Conservation (phyloP, 2,888 invertebrate genomes). For the Macroteleia sp. region DNA sequence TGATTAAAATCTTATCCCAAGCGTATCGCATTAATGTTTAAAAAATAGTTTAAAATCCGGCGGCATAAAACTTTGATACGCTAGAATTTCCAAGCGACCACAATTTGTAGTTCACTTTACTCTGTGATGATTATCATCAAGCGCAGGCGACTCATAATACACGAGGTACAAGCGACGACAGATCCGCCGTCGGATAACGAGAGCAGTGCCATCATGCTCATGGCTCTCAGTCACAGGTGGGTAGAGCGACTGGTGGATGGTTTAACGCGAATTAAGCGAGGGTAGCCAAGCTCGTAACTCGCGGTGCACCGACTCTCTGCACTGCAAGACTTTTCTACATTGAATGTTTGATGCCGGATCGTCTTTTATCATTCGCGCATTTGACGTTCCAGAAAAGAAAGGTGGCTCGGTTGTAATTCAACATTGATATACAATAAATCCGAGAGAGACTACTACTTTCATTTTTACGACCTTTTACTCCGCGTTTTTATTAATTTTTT, state of each 20-base stretch:
- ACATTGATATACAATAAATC: no score
- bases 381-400: neutral
- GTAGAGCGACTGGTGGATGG: conserved; percentile 53
- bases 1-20: conserved; percentile 52
- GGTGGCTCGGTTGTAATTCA: no score
- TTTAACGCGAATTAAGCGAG: conserved; percentile 63
- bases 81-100: conserved; percentile 35
- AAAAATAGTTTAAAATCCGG: conserved; percentile 34
- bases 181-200: conserved; percentile 56
- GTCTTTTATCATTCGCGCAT: conserved; percentile 50
- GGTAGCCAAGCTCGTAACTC: conserved; percentile 38
- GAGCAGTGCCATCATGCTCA: conserved; percentile 47
- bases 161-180: conserved; percentile 56
- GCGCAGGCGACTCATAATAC: conserved; percentile 54
- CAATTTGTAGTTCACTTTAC: conserved; percentile 59
- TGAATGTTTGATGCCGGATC: conserved; percentile 61
- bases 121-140: conserved; percentile 56
- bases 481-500: no score
- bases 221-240: conserved; percentile 63
- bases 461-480: no score
- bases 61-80: conserved; percentile 45
- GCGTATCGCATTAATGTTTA: conserved; percentile 33
- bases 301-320: conserved; percentile 16
- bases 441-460: no score
- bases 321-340: conserved; percentile 46